Base-by-base conservation (phyloP, 2,888 invertebrate genomes). In the Malthinus seriepunctatus region DNA sequence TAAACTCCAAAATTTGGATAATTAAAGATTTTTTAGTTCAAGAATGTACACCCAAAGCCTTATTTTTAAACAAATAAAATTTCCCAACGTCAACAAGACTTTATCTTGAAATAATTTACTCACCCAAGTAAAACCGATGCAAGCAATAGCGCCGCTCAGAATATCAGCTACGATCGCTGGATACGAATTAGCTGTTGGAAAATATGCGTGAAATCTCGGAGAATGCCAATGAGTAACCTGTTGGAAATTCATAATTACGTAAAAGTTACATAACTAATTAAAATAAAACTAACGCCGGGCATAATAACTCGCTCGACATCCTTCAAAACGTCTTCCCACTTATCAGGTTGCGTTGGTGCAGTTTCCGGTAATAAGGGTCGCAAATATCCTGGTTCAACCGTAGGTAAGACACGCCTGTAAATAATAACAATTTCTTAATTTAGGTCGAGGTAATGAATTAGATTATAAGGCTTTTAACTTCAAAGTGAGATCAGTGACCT, bases 111-210 rank as follows among this genome's bases (percentile, higher is more conserved):
- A 9, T 2, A 1, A 31, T 0, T 3, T 12, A 47, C 59, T 80
- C 83, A 95, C 96, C 97, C 97, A 97, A 23, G 93, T 88, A 78
- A 97, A 97, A 65, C 97, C 97, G 68, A 97, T 95, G 76, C 96
- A 96, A 3, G 94, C 95, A 67, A 97, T 95, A 15, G 94, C 95
- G 38, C 92, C 95, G 71, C 93, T 93, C 34, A 97, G 81, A 88
- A 97, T 97, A 73, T 97, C 97, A 3, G 94, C 97, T 8, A 95
- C 91, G 68, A 97, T 94, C 8, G 94, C 88, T 0, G 97, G 93
- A 79, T 95, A 97, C 0, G 95, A 95, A 79, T 93, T 93, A 23
- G 91, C 95, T 0, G 95, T 93, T 11, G 95, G 95, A 79, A 93
- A 95, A 80, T 97, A 97, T 4, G 96, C 97, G 79, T 95, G 94